Evolutionary conservation across 2,113 vertebrate species (phyloP).

Genomic region (Chelonoidis abingdonii): DNA sequence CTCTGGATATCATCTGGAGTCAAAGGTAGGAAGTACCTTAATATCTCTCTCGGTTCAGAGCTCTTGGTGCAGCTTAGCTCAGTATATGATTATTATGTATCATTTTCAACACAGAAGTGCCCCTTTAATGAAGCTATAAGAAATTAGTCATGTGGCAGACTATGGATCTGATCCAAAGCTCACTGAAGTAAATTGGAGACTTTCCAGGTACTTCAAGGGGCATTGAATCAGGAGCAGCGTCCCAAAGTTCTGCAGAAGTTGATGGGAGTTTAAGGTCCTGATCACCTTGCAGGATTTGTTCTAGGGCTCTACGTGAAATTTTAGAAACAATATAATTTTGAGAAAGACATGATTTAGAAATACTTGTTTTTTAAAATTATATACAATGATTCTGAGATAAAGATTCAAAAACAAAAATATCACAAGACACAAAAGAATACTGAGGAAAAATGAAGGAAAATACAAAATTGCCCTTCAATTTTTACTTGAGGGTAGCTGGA

Average conservation of each 20-base stretch:
- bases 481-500: conserved; percentile 21
- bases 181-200: neutral
- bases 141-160: neutral
- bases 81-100: neutral
- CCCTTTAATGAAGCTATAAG: neutral
- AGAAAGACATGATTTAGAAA: neutral
- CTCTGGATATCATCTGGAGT: no score
- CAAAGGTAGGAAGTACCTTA: neutral
- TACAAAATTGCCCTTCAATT: neutral
- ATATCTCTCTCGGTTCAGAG: neutral
- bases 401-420: neutral
- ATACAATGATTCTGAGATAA: neutral
- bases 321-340: neutral
- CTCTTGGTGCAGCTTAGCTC: neutral
- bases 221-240: neutral
- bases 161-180: neutral
- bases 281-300: neutral
- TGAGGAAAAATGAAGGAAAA: neutral
- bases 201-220: neutral
- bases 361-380: neutral
- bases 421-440: neutral
- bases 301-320: neutral
- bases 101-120: neutral
- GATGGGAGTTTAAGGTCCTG: neutral
- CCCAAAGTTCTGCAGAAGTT: neutral